Conservation (phyloP, 1,140 invertebrate species). For the Monomorium pharaonis region DNA sequence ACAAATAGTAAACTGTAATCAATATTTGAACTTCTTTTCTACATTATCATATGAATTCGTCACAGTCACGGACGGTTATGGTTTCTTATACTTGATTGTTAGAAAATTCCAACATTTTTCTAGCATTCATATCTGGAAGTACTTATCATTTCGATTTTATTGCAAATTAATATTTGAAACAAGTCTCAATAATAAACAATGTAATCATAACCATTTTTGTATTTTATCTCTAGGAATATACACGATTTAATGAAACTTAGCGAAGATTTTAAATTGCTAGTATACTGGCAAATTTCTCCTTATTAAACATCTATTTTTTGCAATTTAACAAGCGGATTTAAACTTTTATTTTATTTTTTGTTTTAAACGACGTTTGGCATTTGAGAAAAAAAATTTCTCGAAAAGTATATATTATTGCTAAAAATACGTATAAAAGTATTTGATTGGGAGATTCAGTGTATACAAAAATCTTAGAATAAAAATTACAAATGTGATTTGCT, state of each 20-base stretch:
- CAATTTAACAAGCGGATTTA: neutral
- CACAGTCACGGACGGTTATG: neutral
- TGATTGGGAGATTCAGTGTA: neutral
- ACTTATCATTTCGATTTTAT: slow-evolving; percentile 76
- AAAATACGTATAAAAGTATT: neutral
- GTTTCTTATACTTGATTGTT: slow-evolving; percentile 54
- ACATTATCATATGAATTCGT: neutral
- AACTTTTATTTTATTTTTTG: neutral
- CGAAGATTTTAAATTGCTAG: neutral
- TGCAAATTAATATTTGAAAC: slow-evolving; percentile 77
- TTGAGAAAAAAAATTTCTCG: neutral
- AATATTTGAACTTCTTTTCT: neutral
- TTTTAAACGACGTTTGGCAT: neutral
- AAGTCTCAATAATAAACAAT: slow-evolving; percentile 51
- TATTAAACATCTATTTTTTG: neutral
- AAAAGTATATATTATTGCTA: neutral
- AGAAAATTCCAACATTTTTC: slow-evolving; percentile 80
- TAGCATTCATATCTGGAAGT: slow-evolving; percentile 76
- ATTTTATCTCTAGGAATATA: neutral
- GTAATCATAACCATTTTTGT: neutral
- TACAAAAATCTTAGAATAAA: too few species aligned
- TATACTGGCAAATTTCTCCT: neutral
- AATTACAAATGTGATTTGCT: too few species aligned
- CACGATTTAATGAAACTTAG: neutral
- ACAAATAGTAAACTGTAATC: neutral